Conservation (phyloP, 23 tunicate species). For the Styela clava region DNA sequence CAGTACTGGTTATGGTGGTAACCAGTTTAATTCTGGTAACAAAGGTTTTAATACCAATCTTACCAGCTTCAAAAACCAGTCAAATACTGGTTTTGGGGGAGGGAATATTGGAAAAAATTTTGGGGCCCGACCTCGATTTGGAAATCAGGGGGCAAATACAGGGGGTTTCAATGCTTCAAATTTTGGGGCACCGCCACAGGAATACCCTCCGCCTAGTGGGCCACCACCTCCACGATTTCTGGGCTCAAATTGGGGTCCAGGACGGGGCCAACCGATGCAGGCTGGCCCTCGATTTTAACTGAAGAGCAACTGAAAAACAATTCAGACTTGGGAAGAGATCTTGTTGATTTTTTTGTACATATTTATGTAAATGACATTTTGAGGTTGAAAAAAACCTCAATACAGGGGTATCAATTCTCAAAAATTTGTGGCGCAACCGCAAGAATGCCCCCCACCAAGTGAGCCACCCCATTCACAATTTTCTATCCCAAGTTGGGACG, state of each 20-base stretch:
- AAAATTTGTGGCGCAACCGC: neutral
- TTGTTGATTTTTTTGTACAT: too few relatives aligned
- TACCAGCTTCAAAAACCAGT: neutral
- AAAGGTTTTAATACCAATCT: neutral
- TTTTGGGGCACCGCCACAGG: neutral
- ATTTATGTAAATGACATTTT: too few relatives aligned
- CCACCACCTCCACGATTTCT: neutral
- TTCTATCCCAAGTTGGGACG: neutral
- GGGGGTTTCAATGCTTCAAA: neutral
- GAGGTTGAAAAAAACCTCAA: too few relatives aligned
- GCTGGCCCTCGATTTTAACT: neutral
- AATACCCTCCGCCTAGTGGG: neutral
- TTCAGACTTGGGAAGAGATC: too few relatives aligned
- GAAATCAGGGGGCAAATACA: neutral
- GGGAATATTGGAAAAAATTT: neutral
- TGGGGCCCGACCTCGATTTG: neutral
- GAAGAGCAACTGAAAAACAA: too few relatives aligned
- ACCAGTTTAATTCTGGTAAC: neutral
- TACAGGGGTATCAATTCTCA: neutral
- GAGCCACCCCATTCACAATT: neutral
- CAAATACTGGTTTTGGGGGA: neutral
- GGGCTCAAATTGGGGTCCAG: neutral
- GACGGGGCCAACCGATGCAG: neutral
- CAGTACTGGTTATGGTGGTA: neutral
- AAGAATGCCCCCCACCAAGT: neutral